These are phyloP conservation scores for Sebastes matsubarae DNA, from an alignment of 2,797 vertebrate species.

Conservation along the genomic window DNA sequence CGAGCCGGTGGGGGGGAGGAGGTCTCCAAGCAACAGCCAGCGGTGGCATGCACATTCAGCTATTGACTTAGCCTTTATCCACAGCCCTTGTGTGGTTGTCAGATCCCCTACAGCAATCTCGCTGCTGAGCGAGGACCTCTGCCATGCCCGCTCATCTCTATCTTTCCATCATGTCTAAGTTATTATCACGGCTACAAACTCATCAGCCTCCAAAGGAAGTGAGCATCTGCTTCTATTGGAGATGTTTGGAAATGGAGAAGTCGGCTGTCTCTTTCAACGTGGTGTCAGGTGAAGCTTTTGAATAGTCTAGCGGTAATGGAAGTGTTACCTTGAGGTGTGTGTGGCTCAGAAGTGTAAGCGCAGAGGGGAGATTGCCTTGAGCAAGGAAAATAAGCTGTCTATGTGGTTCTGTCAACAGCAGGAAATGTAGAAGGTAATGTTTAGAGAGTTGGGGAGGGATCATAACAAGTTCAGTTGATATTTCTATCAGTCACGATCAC, in stretches of 20 bases:
- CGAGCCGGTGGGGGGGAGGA: conserved; percentile 31
- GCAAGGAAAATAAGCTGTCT: conserved; percentile 11
- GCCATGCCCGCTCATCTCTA: conserved; percentile 43
- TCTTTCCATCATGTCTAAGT: conserved; percentile 36
- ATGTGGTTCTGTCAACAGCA: not conserved
- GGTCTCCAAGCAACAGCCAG: conserved; percentile 71
- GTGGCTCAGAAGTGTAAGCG: conserved; percentile 12
- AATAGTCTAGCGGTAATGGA: conserved; percentile 8
- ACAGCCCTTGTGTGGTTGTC: conserved; percentile 60
- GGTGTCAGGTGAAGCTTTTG: conserved; percentile 27
- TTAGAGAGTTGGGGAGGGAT: not conserved
- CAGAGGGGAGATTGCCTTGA: conserved; percentile 8
- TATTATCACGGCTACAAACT: conserved; percentile 29
- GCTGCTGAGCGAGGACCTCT: conserved; percentile 37
- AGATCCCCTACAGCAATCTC: conserved; percentile 44
- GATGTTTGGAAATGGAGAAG: conserved; percentile 17
- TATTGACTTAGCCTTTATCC: conserved; percentile 65
- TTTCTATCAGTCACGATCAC: not conserved
- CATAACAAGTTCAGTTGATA: not conserved
- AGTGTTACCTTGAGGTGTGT: conserved; percentile 35
- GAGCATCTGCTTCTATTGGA: conserved; percentile 6
- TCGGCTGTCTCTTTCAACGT: not conserved
- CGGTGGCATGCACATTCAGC: conserved; percentile 70
- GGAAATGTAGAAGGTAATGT: conserved; percentile 15
- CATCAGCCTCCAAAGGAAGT: conserved; percentile 32